These are phyloP conservation scores for Tapirus indicus DNA, from an alignment of 2,797 vertebrate genomes.

Conservation along the genomic window DNA sequence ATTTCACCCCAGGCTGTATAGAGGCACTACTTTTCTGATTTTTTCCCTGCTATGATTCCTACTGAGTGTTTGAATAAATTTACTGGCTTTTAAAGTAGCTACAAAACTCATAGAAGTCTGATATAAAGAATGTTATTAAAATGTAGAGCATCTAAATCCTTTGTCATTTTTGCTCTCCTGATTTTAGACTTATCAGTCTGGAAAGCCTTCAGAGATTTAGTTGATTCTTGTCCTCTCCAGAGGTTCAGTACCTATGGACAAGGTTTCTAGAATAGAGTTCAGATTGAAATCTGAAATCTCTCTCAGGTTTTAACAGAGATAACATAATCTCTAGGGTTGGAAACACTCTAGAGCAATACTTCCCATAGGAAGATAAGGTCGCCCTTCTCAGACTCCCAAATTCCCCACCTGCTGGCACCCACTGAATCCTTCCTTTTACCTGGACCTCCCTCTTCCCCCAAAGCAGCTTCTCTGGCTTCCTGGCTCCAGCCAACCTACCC, in stretches of 20 bases:
- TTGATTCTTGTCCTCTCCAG: not conserved
- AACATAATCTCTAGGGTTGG: not conserved
- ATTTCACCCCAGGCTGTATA: not conserved
- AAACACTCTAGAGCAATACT: not conserved
- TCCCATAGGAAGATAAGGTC: not conserved
- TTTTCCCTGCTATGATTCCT: not conserved
- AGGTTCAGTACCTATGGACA: not conserved
- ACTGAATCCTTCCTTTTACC: not conserved
- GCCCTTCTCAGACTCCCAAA: not conserved
- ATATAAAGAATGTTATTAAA: conserved; percentile 17
- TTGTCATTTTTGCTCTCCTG: not conserved
- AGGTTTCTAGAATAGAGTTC: not conserved
- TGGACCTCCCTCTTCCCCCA: rapidly evolving
- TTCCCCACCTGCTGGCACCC: not conserved
- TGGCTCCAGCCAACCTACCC: not conserved
- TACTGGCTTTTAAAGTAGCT: not conserved
- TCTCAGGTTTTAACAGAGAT: not conserved
- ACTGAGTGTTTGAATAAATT: not conserved
- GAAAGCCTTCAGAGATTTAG: not conserved
- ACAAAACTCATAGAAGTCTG: not conserved
- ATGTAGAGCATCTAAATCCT: not conserved
- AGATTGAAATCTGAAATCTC: not conserved
- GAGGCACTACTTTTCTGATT: not conserved
- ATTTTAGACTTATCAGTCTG: not conserved
- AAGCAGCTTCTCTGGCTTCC: not conserved